phyloP scores from a whole-genome alignment of 2,797 vertebrate genomes.

The Platalea minor region DNA sequence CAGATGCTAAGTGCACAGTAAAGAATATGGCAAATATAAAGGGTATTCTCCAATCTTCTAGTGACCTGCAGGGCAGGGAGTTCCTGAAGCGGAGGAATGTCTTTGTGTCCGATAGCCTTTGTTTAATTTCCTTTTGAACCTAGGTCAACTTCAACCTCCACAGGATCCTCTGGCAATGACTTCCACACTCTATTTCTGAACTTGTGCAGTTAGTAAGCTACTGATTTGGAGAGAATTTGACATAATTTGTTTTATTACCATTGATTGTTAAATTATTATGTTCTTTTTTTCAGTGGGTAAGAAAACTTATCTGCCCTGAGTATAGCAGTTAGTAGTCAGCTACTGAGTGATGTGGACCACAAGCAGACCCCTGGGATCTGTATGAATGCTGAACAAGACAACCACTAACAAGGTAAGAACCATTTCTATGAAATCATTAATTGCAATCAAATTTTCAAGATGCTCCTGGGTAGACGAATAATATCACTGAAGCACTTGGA shows the following conservation, averaged over 20 bases:
- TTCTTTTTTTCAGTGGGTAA: rapidly evolving
- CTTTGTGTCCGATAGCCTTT: background rate
- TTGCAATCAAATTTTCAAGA: background rate
- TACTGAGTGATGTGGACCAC: background rate
- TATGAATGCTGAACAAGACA: background rate
- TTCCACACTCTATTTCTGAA: background rate
- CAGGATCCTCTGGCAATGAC: background rate
- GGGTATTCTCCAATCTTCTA: background rate
- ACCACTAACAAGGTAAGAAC: background rate
- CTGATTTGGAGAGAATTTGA: background rate
- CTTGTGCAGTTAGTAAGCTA: background rate
- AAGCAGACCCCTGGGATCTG: background rate
- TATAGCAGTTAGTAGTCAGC: background rate
- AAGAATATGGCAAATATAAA: background rate
- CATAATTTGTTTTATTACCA: background rate
- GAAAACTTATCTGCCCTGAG: background rate
- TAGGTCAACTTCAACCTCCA: background rate
- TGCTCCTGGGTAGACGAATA: background rate
- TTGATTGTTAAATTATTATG: background rate
- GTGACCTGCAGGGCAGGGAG: background rate
- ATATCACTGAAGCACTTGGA: background rate
- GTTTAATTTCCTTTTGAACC: background rate
- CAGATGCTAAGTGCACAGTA: background rate
- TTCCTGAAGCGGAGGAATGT: background rate
- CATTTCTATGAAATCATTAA: background rate